Percentiles rank a stretch among this genome's conserved stretches.
Evolutionary conservation across 37 sponge, comb jelly and placozoan genomes (phyloP).

Genomic region (Oscarella lobularis): DNA sequence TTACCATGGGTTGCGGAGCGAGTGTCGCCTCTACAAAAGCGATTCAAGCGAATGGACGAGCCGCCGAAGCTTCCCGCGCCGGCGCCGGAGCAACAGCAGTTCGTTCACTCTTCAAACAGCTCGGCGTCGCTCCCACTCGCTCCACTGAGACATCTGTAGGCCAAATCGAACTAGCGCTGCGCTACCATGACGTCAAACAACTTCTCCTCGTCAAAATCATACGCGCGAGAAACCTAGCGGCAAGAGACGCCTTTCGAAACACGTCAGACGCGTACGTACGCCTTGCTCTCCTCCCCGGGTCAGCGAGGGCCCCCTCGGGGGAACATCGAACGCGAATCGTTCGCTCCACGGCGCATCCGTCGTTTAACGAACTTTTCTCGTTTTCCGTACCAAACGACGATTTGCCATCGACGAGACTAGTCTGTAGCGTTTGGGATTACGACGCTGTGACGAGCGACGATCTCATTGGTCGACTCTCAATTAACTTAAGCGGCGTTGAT

Average conservation of each 20-base stretch:
- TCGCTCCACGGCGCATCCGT: neutral
- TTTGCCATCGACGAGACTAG: neutral
- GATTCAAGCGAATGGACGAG: no score
- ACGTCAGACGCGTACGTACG: neutral
- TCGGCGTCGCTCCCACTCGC: neutral
- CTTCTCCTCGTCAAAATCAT: neutral
- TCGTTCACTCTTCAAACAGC: neutral
- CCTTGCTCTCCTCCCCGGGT: neutral
- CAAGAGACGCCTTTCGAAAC: neutral
- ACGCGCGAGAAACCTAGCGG: neutral
- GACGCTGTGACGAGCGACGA: neutral
- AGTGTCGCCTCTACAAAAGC: no score
- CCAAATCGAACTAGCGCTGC: neutral
- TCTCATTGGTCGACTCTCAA: neutral
- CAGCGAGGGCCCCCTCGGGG: neutral
- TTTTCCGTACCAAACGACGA: neutral
- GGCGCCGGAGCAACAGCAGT: no score
- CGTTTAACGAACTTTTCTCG: neutral
- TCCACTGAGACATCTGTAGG: neutral
- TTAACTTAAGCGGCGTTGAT: neutral
- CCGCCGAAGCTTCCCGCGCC: no score
- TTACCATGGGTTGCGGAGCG: no score
- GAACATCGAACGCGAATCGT: neutral
- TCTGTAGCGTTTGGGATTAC: neutral
- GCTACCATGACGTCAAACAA: neutral